Evolutionary conservation across 2,113 vertebrate species (phyloP), one percentile per base, ranked within the genome.

Genomic region (Alosa alosa): DNA sequence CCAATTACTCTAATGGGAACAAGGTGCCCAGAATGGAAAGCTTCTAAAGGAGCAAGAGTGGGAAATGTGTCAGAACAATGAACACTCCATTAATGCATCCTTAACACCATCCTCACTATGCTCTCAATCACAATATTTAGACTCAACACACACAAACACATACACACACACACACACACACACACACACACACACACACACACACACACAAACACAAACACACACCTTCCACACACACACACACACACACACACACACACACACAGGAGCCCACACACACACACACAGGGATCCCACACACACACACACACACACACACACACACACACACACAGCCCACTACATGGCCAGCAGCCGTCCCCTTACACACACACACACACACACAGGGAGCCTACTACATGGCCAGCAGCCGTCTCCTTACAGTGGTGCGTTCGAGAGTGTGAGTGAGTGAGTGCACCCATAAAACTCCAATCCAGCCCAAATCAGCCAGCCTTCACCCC

Each of bases 381-480:
- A 44, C n/a, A 31, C n/a, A 11, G 64, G n/a, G 64, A n/a, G 10
- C 64, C 64, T 0, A 6, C 10, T 68, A 68, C 64, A 68, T 31
- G 64, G 31, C 60, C 64, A 3, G n/a, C n/a, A 68, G 6, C 64
- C 64, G 18, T 31, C n/a, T 10, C n/a, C 64, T 31, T 31, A 10
- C 47, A 49, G 41, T 44, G 41, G 2, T 44, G 41, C 4, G 41
- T 1, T 44, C 2, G 41, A 72, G 31, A 31, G 31, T 31, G 64
- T 25, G 64, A 72, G 72, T 15, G 72, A 78, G 31, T 17, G 36
- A 39, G 31, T 5, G 36, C 6, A 81, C 86, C 55, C 81, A 87
- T 89, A 87, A 89, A 94, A 92, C 87, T 88, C 91, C 90, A 31
- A 64, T 47, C 68, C 60, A 11, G 25, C 25, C 20, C 15, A 20